These are phyloP conservation scores for Microdon myrmicae DNA, from an alignment of 2,888 invertebrate genomes.

Conservation along the genomic window DNA sequence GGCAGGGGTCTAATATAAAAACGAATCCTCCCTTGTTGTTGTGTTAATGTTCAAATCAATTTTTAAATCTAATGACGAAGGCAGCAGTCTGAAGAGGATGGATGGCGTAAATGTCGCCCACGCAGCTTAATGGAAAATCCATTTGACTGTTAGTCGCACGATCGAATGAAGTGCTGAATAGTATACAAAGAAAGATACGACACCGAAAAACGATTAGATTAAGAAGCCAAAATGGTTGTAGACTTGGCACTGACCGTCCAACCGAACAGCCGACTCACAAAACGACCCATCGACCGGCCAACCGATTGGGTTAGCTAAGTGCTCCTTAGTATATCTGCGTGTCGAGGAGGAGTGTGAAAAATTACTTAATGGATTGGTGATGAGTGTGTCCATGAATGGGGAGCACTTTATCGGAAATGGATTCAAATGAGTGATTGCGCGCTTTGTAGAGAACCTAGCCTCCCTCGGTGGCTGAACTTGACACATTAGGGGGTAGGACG, in stretches of 20 bases:
- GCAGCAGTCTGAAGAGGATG: too few relatives aligned
- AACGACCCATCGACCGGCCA: too few relatives aligned
- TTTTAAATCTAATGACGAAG: too few relatives aligned
- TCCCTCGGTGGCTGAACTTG: too few relatives aligned
- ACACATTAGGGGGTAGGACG: too few relatives aligned
- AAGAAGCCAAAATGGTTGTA: slow-evolving; percentile 7
- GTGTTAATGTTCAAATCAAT: too few relatives aligned
- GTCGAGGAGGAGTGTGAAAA: slow-evolving; percentile 34
- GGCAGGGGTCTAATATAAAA: too few relatives aligned
- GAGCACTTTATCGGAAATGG: slow-evolving; percentile 12
- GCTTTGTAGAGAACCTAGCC: too few relatives aligned
- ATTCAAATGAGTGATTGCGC: slow-evolving; percentile 24
- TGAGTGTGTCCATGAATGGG: slow-evolving; percentile 18
- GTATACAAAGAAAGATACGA: slow-evolving; percentile 8
- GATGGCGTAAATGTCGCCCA: slow-evolving; percentile 35
- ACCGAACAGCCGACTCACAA: too few relatives aligned
- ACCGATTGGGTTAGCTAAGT: slow-evolving; percentile 18
- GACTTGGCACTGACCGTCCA: too few relatives aligned
- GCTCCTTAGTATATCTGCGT: slow-evolving; percentile 24
- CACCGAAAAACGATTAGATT: slow-evolving; percentile 25
- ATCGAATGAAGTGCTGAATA: slow-evolving; percentile 4
- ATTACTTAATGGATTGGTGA: slow-evolving; percentile 33
- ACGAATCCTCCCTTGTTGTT: too few relatives aligned
- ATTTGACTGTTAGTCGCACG: slow-evolving; percentile 21
- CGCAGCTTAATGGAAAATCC: slow-evolving; percentile 29